Conservation (phyloP, 1,140 invertebrate genomes). For the Procambarus clarkii region DNA sequence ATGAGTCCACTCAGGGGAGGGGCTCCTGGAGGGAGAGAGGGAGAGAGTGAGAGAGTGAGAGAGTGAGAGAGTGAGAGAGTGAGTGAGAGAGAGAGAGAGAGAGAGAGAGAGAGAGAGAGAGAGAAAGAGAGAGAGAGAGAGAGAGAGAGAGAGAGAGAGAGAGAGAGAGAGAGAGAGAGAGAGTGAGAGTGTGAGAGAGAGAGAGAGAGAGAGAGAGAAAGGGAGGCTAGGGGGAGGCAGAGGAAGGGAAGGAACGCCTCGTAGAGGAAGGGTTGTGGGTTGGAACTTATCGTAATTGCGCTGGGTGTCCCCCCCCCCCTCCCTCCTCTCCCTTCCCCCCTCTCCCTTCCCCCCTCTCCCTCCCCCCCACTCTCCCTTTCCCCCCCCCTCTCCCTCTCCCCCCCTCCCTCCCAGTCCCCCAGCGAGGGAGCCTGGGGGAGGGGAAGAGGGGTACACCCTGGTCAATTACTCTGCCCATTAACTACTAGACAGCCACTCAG, state of each 20-base stretch:
- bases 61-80: constrained; percentile 7
- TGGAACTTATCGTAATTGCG: too few species aligned
- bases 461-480: too few species aligned
- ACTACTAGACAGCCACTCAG: background rate
- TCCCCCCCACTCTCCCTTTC: too few species aligned
- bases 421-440: too few species aligned
- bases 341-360: too few species aligned
- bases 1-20: constrained; percentile 8
- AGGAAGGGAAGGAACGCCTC: too few species aligned
- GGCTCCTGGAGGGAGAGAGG: background rate
- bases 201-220: background rate
- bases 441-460: too few species aligned
- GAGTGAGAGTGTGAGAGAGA: background rate
- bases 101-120: background rate
- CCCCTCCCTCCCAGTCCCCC: too few species aligned
- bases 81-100: background rate
- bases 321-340: too few species aligned
- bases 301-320: too few species aligned
- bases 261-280: background rate
- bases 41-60: constrained; percentile 22
- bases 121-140: background rate
- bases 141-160: background rate
- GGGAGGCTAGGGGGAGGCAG: too few species aligned
- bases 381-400: too few species aligned
- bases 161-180: constrained; percentile 4